phyloP scores from a whole-genome alignment of 2,888 invertebrate genomes.

The Dicyrtomina minuta region DNA sequence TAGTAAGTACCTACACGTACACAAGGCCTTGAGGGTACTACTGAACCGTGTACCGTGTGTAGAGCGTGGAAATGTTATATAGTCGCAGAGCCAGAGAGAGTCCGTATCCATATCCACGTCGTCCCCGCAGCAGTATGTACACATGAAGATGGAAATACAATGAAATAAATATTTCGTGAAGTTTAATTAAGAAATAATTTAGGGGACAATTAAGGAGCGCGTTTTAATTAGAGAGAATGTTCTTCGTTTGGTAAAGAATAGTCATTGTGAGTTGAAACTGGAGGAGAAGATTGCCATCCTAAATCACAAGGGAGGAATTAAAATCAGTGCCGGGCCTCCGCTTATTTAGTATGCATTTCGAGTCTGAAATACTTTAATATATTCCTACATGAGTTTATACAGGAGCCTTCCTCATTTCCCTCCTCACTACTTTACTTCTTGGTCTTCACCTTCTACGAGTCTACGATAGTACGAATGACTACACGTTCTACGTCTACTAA shows the following conservation, averaged over 20 bases:
- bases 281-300: constrained; percentile 34
- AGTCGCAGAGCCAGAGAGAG: no score
- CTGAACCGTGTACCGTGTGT: no score
- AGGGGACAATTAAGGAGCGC: constrained; percentile 44
- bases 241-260: constrained; percentile 26
- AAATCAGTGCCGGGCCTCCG: constrained; percentile 37
- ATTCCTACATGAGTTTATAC: constrained; percentile 9
- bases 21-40: no score
- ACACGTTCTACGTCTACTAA: no score
- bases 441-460: no score
- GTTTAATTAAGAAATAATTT: constrained; percentile 52
- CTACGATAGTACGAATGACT: no score
- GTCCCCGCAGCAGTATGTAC: no score
- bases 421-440: no score
- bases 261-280: constrained; percentile 28
- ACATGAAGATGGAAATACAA: constrained; percentile 32
- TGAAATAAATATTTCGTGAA: constrained; percentile 45
- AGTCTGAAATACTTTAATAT: constrained; percentile 18
- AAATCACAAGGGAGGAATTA: constrained; percentile 42
- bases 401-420: no score
- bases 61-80: no score
- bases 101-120: no score
- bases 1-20: no score
- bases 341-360: constrained; percentile 12
- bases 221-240: constrained; percentile 46